Conservation (phyloP, 2,113 vertebrate genomes). For the Forbesichthys agassizii region DNA sequence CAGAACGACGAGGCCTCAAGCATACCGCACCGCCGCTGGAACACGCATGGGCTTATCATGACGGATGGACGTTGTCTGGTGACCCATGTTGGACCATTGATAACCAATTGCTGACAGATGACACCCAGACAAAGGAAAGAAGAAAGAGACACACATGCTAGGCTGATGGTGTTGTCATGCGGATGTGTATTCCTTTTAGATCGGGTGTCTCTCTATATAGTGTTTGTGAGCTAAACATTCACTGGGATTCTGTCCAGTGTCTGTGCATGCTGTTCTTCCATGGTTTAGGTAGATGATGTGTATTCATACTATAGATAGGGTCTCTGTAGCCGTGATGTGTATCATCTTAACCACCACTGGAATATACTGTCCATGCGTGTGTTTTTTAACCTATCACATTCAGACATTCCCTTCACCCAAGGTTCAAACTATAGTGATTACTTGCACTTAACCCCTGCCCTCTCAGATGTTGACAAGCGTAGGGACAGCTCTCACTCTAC, state of each 20-base stretch:
- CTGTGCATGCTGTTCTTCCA: background rate
- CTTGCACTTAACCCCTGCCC: conserved; percentile 71
- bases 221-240: conserved; percentile 17
- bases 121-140: conserved; percentile 58
- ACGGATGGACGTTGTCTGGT: conserved; percentile 62
- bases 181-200: conserved; percentile 31
- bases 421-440: conserved; percentile 58
- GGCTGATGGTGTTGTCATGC: conserved; percentile 1
- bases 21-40: conserved; percentile 36
- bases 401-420: conserved; percentile 51
- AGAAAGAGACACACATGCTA: conserved; percentile 32
- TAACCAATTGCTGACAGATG: conserved; percentile 65
- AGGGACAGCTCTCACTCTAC: conserved; percentile 36
- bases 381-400: conserved; percentile 15
- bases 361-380: background rate
- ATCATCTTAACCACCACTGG: no score
- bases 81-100: conserved; percentile 55
- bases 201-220: conserved; percentile 6
- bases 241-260: background rate
- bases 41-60: conserved; percentile 62
- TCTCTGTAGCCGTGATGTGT: no score
- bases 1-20: conserved; percentile 15
- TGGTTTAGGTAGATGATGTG: no score
- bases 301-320: no score
- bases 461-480: conserved; percentile 50